Percentiles rank a stretch among this genome's conserved stretches.
Evolutionary conservation across 1,140 invertebrate species (phyloP).

Genomic region (Dendrolimus kikuchii): DNA sequence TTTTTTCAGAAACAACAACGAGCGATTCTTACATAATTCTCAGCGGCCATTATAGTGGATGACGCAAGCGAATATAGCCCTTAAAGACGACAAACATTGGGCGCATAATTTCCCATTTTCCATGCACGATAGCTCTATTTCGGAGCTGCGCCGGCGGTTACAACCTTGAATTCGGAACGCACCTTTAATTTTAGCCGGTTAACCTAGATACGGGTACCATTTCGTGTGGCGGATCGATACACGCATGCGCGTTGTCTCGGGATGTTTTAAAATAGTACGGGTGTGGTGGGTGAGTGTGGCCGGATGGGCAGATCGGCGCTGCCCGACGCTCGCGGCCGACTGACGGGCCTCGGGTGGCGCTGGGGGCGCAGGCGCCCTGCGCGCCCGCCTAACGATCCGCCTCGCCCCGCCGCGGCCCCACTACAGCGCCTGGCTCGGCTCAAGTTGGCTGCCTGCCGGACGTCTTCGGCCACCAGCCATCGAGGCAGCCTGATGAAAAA

Average conservation of each 20-base stretch:
- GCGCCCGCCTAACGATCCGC: constrained; percentile 38
- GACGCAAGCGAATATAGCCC: constrained; percentile 44
- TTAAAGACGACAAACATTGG: constrained; percentile 35
- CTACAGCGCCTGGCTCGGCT: constrained; percentile 5
- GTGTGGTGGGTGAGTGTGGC: constrained; percentile 27
- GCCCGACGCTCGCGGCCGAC: constrained; percentile 44
- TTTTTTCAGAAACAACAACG: constrained; percentile 43
- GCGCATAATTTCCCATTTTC: constrained; percentile 44
- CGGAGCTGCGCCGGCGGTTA: constrained; percentile 55
- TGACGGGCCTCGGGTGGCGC: constrained; percentile 26
- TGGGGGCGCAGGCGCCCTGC: constrained; percentile 38
- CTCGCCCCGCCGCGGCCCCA: constrained; percentile 9
- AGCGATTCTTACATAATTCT: constrained; percentile 63
- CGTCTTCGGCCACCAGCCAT: too few relatives aligned
- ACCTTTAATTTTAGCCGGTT: constrained; percentile 70
- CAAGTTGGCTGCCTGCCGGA: neutral
- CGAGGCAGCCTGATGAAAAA: too few relatives aligned
- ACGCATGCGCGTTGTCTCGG: constrained; percentile 50
- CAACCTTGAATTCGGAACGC: constrained; percentile 65
- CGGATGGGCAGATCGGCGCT: constrained; percentile 31
- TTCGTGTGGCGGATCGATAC: constrained; percentile 54
- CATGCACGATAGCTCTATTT: constrained; percentile 58
- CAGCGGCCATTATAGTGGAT: constrained; percentile 38
- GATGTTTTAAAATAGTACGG: constrained; percentile 43
- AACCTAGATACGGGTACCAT: constrained; percentile 65